Evolutionary conservation across 2,888 invertebrate species (phyloP).

Genomic region (Pomacea canaliculata): DNA sequence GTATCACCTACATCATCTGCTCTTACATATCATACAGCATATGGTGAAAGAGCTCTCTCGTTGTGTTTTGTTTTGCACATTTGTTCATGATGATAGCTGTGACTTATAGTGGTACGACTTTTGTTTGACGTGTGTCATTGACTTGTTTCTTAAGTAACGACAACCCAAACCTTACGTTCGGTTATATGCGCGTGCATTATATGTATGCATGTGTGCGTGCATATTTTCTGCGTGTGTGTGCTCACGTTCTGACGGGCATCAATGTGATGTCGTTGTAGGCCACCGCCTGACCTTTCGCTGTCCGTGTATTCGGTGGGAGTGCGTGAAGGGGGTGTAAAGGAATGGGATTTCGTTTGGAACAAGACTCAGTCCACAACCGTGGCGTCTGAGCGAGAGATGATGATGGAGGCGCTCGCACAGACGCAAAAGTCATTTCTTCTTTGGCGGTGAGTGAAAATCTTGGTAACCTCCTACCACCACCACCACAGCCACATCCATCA

Average conservation of each 20-base stretch:
- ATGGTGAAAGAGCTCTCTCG: no score
- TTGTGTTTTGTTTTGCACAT: no score
- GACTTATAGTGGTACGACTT: no score
- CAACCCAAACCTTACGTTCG: not conserved
- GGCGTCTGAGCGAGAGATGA: constrained; percentile 62
- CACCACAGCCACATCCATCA: no score
- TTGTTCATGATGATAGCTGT: no score
- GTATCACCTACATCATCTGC: not conserved
- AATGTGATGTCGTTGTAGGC: constrained; percentile 34
- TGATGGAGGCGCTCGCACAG: constrained; percentile 64
- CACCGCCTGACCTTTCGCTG: constrained; percentile 57
- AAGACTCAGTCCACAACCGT: constrained; percentile 57
- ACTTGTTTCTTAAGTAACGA: no score
- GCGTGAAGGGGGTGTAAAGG: constrained; percentile 61
- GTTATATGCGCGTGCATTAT: not conserved
- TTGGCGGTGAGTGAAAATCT: constrained; percentile 55
- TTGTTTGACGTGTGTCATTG: no score
- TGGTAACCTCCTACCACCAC: no score
- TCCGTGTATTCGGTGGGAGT: constrained; percentile 65
- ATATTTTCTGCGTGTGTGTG: not conserved
- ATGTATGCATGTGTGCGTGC: constrained; percentile 1
- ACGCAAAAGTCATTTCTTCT: constrained; percentile 67
- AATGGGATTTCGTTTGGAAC: constrained; percentile 68
- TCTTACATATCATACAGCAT: no score
- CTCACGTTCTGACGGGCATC: not conserved